Evolutionary conservation across 1,140 invertebrate species (phyloP).

Genomic region (Drosophila virilis): DNA sequence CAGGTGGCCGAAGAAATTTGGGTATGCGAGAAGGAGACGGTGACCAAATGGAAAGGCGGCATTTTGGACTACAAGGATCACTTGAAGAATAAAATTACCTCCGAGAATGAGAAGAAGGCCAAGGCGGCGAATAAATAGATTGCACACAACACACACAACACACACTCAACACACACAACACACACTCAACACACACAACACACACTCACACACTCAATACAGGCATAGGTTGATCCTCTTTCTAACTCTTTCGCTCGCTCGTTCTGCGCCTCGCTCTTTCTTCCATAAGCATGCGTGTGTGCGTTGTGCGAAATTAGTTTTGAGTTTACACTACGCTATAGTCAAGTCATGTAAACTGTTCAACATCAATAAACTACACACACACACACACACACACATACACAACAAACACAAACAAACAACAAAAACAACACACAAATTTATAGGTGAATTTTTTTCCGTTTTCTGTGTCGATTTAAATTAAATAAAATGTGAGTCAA

Average conservation of each 20-base stretch:
- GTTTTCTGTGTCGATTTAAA: conserved; percentile 72
- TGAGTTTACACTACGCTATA: conserved; percentile 55
- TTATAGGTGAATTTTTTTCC: conserved; percentile 77
- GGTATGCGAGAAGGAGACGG: conserved; percentile 98
- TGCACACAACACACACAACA: conserved; percentile 25
- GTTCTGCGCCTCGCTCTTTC: conserved; percentile 2
- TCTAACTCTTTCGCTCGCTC: conserved; percentile 7
- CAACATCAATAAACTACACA: conserved; percentile 21
- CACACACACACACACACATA: conserved; percentile 15
- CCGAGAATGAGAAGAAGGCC: conserved; percentile 78
- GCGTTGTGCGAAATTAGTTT: conserved; percentile 54
- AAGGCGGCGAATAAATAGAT: conserved; percentile 72
- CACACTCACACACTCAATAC: conserved; percentile 31
- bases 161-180: conserved; percentile 22
- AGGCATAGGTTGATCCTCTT: conserved; percentile 31
- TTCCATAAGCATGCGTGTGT: conserved; percentile 15
- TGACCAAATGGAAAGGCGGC: conserved; percentile 98
- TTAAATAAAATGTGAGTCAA: conserved; percentile 56
- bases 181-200: conserved; percentile 14
- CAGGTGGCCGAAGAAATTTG: conserved; percentile 99
- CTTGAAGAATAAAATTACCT: conserved; percentile 87
- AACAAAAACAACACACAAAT: conserved; percentile 53
- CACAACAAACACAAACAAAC: background rate
- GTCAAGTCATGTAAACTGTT: conserved; percentile 44
- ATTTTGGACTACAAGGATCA: conserved; percentile 98